Evolutionary conservation across 2,797 vertebrate genomes (phyloP).

Genomic region (Bryconaethiops microstoma): DNA sequence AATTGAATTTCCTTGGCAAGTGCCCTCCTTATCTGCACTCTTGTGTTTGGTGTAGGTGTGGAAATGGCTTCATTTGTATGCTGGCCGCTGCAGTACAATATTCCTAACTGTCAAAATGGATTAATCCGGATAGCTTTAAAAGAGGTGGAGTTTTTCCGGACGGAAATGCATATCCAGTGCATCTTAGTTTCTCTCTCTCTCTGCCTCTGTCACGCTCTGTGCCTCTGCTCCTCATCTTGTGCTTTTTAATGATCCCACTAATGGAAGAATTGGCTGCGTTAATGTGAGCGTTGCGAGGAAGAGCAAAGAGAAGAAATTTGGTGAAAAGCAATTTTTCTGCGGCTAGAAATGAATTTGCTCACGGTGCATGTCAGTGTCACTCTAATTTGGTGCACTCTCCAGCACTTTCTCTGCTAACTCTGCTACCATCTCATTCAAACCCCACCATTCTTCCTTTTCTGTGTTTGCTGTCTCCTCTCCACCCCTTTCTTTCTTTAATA

Average conservation of each 20-base stretch:
- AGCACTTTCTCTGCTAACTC: not conserved
- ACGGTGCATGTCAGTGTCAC: conserved; percentile 4
- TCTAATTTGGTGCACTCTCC: not conserved
- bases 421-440: not conserved
- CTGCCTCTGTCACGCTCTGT: conserved; percentile 6
- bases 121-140: conserved; percentile 51
- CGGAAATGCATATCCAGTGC: conserved; percentile 39
- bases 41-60: conserved; percentile 50
- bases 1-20: conserved; percentile 61
- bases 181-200: conserved; percentile 14
- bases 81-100: conserved; percentile 55
- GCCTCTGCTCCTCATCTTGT: conserved; percentile 2
- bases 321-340: conserved; percentile 21
- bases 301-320: conserved; percentile 14
- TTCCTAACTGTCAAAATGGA: conserved; percentile 58
- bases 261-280: conserved; percentile 34
- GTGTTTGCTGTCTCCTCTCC: not conserved
- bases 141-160: conserved; percentile 22
- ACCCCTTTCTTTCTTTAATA: not conserved
- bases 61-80: conserved; percentile 59
- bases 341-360: not conserved
- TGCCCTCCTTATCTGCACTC: conserved; percentile 44
- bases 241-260: conserved; percentile 34
- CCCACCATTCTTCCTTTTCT: not conserved
- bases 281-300: conserved; percentile 22